Percentiles rank a stretch among this genome's conserved stretches.
phyloP scores from a whole-genome alignment of 2,797 vertebrate genomes.

The Amblyopsis hoosieri region DNA sequence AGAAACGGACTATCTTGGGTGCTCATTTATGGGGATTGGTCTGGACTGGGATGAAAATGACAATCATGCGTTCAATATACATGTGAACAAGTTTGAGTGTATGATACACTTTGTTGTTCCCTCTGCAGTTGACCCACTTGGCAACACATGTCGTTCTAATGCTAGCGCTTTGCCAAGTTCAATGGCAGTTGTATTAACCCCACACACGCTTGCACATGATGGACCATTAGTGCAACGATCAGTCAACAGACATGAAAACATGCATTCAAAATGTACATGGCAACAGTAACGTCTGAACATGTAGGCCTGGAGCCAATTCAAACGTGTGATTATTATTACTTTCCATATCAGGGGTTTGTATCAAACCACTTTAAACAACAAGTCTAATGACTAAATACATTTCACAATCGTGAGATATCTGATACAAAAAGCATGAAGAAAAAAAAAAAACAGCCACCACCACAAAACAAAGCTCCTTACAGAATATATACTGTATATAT shows the following conservation, averaged over 20 bases:
- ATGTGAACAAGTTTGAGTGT: no score
- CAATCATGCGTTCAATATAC: no score
- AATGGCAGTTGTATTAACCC: no score
- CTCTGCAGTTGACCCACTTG: not conserved
- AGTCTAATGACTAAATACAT: not conserved
- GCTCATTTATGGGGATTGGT: no score
- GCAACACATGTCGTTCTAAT: not conserved
- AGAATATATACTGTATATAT: no score
- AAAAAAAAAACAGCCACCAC: not conserved
- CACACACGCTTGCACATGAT: not conserved
- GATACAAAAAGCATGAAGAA: not conserved
- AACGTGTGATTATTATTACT: not conserved
- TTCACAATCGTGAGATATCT: not conserved
- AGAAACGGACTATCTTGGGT: no score
- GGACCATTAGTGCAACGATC: not conserved
- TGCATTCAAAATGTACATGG: no score
- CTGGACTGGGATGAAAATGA: no score
- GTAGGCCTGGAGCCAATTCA: not conserved
- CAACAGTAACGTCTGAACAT: no score
- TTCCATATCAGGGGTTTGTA: not conserved
- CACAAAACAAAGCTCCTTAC: not conserved
- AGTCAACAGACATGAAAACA: constrained; percentile 8
- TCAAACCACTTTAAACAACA: not conserved
- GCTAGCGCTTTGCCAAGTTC: no score
- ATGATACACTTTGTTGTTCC: no score